phyloP scores from a whole-genome alignment of 2,113 vertebrate genomes.

The Sinosuthora webbiana region DNA sequence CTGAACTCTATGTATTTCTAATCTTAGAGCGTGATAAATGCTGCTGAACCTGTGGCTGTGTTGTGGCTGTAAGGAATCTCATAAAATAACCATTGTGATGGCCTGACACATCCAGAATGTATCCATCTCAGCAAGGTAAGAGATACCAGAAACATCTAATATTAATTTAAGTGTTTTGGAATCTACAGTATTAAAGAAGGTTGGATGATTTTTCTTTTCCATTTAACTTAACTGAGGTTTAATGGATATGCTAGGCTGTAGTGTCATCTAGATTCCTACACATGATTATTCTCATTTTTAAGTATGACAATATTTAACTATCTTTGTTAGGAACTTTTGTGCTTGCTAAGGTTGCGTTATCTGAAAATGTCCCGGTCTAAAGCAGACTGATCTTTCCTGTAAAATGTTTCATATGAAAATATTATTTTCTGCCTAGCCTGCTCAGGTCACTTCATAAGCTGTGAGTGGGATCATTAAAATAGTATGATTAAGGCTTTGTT shows the following conservation, averaged over 20 bases:
- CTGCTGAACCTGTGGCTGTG: background rate
- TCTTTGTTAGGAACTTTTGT: background rate
- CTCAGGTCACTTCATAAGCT: background rate
- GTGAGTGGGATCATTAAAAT: background rate
- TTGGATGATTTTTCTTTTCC: background rate
- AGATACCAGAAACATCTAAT: background rate
- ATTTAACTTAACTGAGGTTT: background rate
- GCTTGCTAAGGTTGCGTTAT: background rate
- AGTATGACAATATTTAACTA: background rate
- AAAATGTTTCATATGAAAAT: background rate
- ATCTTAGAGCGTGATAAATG: background rate
- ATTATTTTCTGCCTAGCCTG: background rate
- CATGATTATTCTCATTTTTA: background rate
- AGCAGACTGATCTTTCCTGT: background rate
- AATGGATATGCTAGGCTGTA: background rate
- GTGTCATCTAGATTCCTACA: background rate
- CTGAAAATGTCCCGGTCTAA: background rate
- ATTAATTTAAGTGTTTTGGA: background rate
- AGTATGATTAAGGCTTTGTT: background rate
- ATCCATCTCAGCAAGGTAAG: background rate
- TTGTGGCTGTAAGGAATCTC: background rate
- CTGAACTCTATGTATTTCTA: background rate
- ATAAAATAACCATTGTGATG: background rate
- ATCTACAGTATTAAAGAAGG: background rate
- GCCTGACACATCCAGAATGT: background rate